Evolutionary conservation across 92 coral and sea anemone species (phyloP), one percentile per base, ranked within the genome.

Genomic region (Porites rus): DNA sequence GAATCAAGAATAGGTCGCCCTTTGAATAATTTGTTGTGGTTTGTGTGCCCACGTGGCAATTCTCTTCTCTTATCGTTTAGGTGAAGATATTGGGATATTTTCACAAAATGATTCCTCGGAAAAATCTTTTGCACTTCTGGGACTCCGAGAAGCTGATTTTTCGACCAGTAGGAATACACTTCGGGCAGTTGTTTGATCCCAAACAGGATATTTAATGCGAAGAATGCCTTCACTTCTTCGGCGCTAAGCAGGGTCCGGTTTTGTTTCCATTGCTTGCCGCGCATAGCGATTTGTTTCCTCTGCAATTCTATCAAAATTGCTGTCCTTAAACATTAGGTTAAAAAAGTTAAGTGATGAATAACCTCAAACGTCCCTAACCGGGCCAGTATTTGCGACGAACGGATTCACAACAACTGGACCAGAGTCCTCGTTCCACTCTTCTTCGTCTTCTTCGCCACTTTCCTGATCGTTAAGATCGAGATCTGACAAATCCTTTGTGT

Each of bases 21-120:
- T 77, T 77, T 77, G 59, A 77, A 61, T 17, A 77, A 66, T 46
- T 61, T 43, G 70, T 77, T 58, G 43, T 77, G 86, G 76, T 82
- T 56, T 16, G 7, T 19, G 79, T 72, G 60, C 20, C 86, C 31
- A 56, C 10, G 76, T 71, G 66, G 86, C 38, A 65, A 22, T 3
- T 65, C 86, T 53, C 72, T 82, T 71, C 54, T 52, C 28, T 71
- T 82, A 84, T 88, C 83, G 38, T 72, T 83, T 64, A 84, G 46
- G 51, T 84, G 88, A 8, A 84, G 80, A 53, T 84, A 28, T 59
- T 59, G 80, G 19, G 70, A 56, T 64, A 84, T 17, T 10, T 72
- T 60, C 17, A n/a, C 87, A 73, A 74, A 84, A 22, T 81, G 28
- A 51, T 75, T 69, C 50, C 88, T 84, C 2, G 73, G 80, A 66